These are phyloP conservation scores for Pelmatolapia mariae DNA, from an alignment of 2,113 vertebrate genomes.

Conservation along the genomic window DNA sequence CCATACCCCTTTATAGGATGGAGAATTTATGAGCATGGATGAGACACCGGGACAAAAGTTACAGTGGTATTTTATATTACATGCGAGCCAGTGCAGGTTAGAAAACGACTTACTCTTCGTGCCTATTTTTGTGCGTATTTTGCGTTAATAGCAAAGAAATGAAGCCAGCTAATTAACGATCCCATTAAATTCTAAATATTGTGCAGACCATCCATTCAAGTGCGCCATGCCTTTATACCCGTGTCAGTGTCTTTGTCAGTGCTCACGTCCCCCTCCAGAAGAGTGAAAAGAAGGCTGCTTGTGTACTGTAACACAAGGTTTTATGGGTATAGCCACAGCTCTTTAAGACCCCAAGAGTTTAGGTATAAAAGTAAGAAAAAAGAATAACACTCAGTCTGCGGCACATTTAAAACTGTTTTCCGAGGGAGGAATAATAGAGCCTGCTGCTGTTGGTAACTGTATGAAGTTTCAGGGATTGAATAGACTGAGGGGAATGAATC, in stretches of 20 bases:
- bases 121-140: neutral
- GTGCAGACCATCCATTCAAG: neutral
- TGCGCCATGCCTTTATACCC: too few species aligned
- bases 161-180: neutral
- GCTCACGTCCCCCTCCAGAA: neutral
- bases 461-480: neutral
- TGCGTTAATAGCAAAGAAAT: neutral
- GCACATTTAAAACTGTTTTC: neutral
- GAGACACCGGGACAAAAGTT: constrained; percentile 53
- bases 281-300: neutral
- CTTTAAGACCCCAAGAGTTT: neutral
- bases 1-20: constrained; percentile 39
- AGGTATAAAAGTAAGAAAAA: neutral
- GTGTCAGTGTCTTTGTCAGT: neutral
- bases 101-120: neutral
- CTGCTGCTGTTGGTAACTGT: neutral
- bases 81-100: neutral
- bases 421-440: neutral
- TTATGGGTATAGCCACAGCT: neutral
- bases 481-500: neutral
- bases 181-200: neutral
- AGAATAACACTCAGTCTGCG: neutral
- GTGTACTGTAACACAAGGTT: neutral
- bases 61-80: constrained; percentile 7
- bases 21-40: constrained; percentile 56